These are phyloP conservation scores for Orius laevigatus DNA, from an alignment of 1,140 invertebrate species.

Conservation along the genomic window DNA sequence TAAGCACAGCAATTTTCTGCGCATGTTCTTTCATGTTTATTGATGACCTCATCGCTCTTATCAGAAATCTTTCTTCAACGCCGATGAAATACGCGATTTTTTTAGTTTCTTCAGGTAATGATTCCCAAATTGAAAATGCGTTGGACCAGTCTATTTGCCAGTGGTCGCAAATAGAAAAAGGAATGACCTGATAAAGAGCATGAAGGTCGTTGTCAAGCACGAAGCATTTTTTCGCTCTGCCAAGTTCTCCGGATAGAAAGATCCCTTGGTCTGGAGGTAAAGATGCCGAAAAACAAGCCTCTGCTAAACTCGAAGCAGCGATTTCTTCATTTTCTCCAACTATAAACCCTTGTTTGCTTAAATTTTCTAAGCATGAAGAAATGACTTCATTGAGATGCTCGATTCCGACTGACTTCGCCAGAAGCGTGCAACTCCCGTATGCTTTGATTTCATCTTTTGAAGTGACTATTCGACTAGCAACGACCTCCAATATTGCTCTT, in stretches of 20 bases:
- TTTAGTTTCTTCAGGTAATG: constrained; percentile 57
- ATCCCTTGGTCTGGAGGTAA: constrained; percentile 84
- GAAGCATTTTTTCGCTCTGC: constrained; percentile 75
- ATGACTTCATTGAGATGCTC: constrained; percentile 24
- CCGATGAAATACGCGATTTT: constrained; percentile 83
- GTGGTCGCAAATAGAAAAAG: constrained; percentile 62
- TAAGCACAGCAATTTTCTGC: constrained; percentile 25
- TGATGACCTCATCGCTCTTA: constrained; percentile 55
- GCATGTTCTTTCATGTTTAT: constrained; percentile 31
- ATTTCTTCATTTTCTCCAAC: constrained; percentile 26
- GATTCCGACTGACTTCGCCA: constrained; percentile 25
- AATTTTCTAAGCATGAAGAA: constrained; percentile 35
- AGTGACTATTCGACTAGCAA: constrained; percentile 71
- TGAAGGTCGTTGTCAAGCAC: constrained; percentile 91
- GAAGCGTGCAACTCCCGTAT: constrained; percentile 69
- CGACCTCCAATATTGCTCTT: constrained; percentile 49
- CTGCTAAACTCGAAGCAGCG: constrained; percentile 69
- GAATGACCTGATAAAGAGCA: constrained; percentile 77
- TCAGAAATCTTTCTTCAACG: constrained; percentile 74
- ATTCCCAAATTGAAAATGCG: constrained; percentile 70
- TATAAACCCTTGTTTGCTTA: constrained; percentile 39
- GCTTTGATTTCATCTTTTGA: constrained; percentile 51
- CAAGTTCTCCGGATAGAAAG: constrained; percentile 73
- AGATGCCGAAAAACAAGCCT: constrained; percentile 82
- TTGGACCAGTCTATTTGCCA: constrained; percentile 78